Conservation (phyloP, 2,888 invertebrate genomes). For the Baronia brevicornis region DNA sequence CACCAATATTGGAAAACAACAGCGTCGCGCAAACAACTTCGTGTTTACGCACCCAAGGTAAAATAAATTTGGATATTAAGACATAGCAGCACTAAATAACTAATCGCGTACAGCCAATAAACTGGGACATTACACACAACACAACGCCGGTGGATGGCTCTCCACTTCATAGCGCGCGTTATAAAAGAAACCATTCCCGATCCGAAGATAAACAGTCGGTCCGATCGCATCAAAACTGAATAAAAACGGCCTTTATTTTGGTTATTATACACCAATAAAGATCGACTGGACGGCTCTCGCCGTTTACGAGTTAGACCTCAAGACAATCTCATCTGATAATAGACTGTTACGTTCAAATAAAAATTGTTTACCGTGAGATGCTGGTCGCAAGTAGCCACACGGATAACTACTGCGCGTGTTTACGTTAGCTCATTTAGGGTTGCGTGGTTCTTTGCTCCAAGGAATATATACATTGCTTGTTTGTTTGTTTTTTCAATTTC, state of each 20-base stretch:
- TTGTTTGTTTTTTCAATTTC: too few relatives aligned
- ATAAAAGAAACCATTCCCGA: slow-evolving; percentile 46
- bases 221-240: slow-evolving; percentile 52
- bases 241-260: slow-evolving; percentile 56
- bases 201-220: slow-evolving; percentile 57
- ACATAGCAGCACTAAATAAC: slow-evolving; percentile 3
- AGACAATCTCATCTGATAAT: slow-evolving; percentile 54
- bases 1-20: too few relatives aligned
- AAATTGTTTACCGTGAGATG: slow-evolving; percentile 49
- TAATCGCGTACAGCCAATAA: slow-evolving; percentile 13
- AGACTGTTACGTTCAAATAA: slow-evolving; percentile 44
- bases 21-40: too few relatives aligned
- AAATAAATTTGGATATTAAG: too few relatives aligned
- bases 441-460: too few relatives aligned
- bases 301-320: slow-evolving; percentile 32
- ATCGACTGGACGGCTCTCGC: slow-evolving; percentile 22
- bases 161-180: slow-evolving; percentile 19
- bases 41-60: too few relatives aligned
- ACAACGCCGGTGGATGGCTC: slow-evolving; percentile 29
- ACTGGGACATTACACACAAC: slow-evolving; percentile 27
- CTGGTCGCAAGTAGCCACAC: slow-evolving; percentile 21
- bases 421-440: slow-evolving; percentile 24
- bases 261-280: slow-evolving; percentile 67
- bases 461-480: too few relatives aligned
- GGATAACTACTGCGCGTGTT: slow-evolving; percentile 19